Evolutionary conservation across 2,797 vertebrate genomes (phyloP).

Genomic region (Lagorchestes hirsutus): DNA sequence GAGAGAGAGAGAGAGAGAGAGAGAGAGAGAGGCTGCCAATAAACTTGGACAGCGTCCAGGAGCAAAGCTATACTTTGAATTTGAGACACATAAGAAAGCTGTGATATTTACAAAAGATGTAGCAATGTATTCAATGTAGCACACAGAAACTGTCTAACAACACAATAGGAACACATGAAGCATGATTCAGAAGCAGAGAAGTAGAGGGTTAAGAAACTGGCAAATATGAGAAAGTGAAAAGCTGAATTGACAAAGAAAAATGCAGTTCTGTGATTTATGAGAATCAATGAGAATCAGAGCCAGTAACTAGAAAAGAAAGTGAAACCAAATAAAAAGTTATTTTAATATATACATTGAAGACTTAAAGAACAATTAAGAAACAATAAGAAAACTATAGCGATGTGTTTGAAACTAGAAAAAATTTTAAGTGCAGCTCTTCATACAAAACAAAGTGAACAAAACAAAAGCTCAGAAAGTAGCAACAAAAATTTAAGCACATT

Average conservation of each 20-base stretch:
- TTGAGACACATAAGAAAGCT: not conserved
- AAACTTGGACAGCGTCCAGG: not conserved
- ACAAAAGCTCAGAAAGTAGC: not conserved
- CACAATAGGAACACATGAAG: not conserved
- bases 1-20: not conserved
- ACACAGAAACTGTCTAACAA: not conserved
- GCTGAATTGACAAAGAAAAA: not conserved
- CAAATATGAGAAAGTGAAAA: not conserved
- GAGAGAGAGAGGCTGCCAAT: not conserved
- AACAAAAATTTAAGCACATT: not conserved
- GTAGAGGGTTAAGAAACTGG: not conserved
- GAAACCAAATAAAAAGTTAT: not conserved
- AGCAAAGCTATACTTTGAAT: not conserved
- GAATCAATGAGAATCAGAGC: not conserved
- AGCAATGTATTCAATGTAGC: not conserved
- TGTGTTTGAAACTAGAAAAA: not conserved
- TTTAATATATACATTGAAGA: not conserved
- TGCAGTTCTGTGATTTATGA: not conserved
- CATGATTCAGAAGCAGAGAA: conserved; percentile 3
- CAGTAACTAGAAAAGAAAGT: not conserved
- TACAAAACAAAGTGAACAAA: not conserved
- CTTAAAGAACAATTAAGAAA: not conserved
- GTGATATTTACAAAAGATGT: not conserved
- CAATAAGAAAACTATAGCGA: not conserved
- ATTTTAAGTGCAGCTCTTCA: not conserved